A percentile compares a stretch with the other conserved stretches of the same genome.
phyloP scores from a whole-genome alignment of 2,888 invertebrate species.

The Callinectes sapidus region DNA sequence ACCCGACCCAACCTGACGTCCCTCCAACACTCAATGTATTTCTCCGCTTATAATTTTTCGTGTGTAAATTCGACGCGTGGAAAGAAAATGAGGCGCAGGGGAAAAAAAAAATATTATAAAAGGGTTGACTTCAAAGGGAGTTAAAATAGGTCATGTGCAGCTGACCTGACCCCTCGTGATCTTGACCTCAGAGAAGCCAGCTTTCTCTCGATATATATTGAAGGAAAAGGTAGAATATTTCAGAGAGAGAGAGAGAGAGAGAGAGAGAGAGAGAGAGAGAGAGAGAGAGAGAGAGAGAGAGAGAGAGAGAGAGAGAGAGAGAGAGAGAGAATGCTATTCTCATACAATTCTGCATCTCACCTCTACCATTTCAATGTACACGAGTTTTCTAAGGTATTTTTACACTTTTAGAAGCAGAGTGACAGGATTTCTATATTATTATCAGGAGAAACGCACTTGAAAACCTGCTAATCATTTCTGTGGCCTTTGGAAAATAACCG shows the following conservation, averaged over 20 bases:
- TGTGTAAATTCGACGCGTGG: neutral
- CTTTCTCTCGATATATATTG: neutral
- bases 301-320: neutral
- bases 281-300: neutral
- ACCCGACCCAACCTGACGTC: neutral
- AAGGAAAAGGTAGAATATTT: neutral
- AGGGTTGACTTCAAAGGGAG: neutral
- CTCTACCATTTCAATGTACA: too few species aligned
- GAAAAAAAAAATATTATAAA: too few species aligned
- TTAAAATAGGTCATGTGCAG: neutral
- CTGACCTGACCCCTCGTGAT: neutral
- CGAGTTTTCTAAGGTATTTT: too few species aligned
- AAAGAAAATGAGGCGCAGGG: neutral
- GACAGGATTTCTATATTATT: too few species aligned
- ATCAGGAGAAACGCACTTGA: too few species aligned
- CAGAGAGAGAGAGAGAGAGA: constrained; percentile 1
- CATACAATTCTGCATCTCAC: too few species aligned
- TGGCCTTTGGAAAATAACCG: too few species aligned
- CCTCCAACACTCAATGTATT: neutral
- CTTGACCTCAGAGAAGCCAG: neutral
- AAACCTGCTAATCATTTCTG: too few species aligned
- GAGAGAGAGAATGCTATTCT: too few species aligned
- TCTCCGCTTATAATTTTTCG: neutral
- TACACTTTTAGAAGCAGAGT: too few species aligned
- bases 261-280: neutral